These are phyloP conservation scores for Chloroclystis v-ata DNA, from an alignment of 2,888 invertebrate genomes.

Conservation along the genomic window DNA sequence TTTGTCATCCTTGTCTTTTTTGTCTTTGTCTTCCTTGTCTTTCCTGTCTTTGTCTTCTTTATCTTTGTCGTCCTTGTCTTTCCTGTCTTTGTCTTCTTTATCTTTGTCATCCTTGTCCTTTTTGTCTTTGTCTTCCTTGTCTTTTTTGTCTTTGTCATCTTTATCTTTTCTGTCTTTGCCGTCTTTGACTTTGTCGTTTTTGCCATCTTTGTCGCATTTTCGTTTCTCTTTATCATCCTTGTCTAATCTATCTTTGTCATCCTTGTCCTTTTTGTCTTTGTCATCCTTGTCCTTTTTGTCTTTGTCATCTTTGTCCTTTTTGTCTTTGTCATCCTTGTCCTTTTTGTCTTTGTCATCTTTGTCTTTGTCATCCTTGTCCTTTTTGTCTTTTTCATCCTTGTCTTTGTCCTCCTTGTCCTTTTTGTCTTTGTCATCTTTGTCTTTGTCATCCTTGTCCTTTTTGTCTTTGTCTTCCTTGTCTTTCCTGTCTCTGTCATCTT, in stretches of 20 bases:
- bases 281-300: neutral
- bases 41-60: neutral
- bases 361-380: neutral
- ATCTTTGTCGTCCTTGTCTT: neutral
- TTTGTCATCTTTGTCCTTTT: neutral
- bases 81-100: neutral
- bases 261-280: neutral
- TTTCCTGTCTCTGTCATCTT: neutral
- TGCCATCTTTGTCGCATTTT: neutral
- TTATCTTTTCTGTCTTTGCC: neutral
- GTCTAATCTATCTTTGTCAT: too few relatives aligned
- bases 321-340: neutral
- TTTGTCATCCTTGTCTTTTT: neutral
- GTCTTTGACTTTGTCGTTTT: neutral
- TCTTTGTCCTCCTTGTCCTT: neutral
- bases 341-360: neutral
- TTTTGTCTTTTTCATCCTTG: neutral
- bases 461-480: neutral
- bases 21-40: too few relatives aligned
- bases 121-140: neutral
- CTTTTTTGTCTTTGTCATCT: neutral
- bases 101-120: neutral
- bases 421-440: neutral
- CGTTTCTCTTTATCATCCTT: neutral
- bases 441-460: neutral